Conservation (phyloP, 2,797 vertebrate species). For the Melopsittacus undulatus region DNA sequence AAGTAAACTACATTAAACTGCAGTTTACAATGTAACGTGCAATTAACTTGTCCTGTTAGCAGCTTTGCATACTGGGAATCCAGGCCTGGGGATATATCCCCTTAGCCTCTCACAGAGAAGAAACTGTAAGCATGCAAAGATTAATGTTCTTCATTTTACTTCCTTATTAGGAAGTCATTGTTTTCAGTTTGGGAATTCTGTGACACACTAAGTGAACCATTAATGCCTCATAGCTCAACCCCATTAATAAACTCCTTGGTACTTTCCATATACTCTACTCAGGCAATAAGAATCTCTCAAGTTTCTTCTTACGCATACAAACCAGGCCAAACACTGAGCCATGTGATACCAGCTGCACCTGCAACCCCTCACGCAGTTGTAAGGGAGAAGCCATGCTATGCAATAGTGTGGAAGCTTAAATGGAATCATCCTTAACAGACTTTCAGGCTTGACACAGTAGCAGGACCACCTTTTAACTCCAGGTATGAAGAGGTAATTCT, state of each 20-base stretch:
- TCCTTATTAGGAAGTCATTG: not conserved
- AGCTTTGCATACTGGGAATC: not conserved
- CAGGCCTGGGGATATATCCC: not conserved
- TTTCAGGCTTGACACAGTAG: not conserved
- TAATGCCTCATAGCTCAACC: not conserved
- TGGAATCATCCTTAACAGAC: not conserved
- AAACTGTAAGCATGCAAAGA: not conserved
- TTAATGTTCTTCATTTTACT: not conserved
- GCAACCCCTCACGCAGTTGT: not conserved
- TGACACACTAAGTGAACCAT: not conserved
- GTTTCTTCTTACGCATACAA: not conserved
- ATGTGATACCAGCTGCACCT: not conserved
- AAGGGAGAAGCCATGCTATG: not conserved
- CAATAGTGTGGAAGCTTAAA: not conserved
- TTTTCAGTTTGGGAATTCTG: not conserved
- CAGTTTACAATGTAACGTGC: not conserved
- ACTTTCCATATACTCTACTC: not conserved
- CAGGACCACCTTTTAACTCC: not conserved
- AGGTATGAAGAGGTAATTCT: no score
- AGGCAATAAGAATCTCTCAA: not conserved
- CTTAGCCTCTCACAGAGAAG: not conserved
- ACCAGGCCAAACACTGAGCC: not conserved
- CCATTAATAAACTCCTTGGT: not conserved
- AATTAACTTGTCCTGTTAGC: not conserved
- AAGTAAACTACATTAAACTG: not conserved